Base-by-base conservation (phyloP, 1,140 invertebrate genomes). In the Polypedilum pembai region DNA sequence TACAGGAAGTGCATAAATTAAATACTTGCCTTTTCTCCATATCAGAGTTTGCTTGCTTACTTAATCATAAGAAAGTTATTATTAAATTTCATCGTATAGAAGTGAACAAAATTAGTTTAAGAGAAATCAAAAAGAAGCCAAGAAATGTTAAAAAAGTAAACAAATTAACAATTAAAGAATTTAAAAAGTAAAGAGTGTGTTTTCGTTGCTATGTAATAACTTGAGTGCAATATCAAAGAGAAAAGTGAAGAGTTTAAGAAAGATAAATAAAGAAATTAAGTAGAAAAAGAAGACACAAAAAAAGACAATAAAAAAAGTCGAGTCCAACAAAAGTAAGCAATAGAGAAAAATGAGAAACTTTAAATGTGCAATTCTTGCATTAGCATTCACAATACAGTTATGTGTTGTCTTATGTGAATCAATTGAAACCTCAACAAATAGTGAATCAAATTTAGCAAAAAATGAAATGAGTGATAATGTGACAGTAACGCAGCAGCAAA, bases 271-370 rank as follows among this genome's bases (percentile, higher is more conserved):
- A 33, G 24, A 33, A 33, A 33, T 33, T 33, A 33, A 33, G 5
- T 33, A 33, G 79, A 7, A 81, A 82, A 76, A 80, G 77, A 7
- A 76, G 65, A 0, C 56, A 78, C 0, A 79, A 81, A 75, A 78
- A 78, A 75, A 80, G 79, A 74, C 82, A 79, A 79, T n/a, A 81
- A 78, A 45, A 81, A 77, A 75, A 80, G 79, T 63, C 83, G 80
- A 72, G 77, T 82, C 75, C 75, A 78, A 40, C 82, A 80, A 77
- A 79, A 79, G 77, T 82, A 80, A 18, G 8, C 20, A 18, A 69
- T 21, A 18, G 20, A 33, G 8, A 20, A 69, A 18, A 69, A 69
- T 69, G 65, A 69, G 20, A 20, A 20, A 21, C 65, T 21, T 69
- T 20, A 69, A 69, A 18, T 21, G 17, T 73, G 76, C 24, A 41